Percentiles rank a stretch among this genome's conserved stretches.
Evolutionary conservation across 2,797 vertebrate genomes (phyloP).

Genomic region (Limnodromus scolopaceus): DNA sequence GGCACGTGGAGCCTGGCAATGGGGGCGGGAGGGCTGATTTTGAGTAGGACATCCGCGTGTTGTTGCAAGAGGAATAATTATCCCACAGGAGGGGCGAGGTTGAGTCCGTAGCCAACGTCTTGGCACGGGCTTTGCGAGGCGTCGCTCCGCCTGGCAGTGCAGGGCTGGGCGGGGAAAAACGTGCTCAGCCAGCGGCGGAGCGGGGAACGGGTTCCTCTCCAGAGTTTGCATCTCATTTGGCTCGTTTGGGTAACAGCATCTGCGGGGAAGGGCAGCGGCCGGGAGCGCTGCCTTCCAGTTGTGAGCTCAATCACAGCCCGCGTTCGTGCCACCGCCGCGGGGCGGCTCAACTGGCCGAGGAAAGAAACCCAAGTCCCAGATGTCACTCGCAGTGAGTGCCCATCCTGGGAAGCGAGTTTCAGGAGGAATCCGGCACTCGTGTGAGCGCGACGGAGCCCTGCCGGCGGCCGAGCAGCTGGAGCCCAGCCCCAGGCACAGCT

Average conservation of each 20-base stretch:
- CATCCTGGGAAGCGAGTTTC: slow-evolving; percentile 26
- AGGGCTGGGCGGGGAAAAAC: not conserved
- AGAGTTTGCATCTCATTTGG: not conserved
- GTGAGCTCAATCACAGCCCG: accelerated
- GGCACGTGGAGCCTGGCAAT: accelerated
- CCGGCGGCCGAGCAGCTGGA: slow-evolving; percentile 54
- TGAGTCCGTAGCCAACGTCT: accelerated
- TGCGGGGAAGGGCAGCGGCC: accelerated
- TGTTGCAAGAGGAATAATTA: not conserved
- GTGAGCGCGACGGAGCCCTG: not conserved
- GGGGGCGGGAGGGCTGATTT: accelerated
- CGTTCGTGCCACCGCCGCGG: accelerated
- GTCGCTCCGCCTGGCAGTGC: not conserved
- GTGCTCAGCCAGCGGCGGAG: accelerated
- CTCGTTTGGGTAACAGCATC: not conserved
- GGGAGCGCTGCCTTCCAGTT: not conserved
- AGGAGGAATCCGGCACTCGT: not conserved
- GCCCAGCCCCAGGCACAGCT: slow-evolving; percentile 59
- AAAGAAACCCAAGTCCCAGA: not conserved
- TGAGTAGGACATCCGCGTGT: accelerated
- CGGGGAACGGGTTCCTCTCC: not conserved
- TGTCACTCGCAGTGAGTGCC: not conserved
- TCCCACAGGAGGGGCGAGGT: not conserved
- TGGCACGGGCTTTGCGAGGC: not conserved
- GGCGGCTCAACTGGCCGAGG: not conserved